Base-by-base conservation (phyloP, 2,797 vertebrate genomes). In the Furcifer pardalis region DNA sequence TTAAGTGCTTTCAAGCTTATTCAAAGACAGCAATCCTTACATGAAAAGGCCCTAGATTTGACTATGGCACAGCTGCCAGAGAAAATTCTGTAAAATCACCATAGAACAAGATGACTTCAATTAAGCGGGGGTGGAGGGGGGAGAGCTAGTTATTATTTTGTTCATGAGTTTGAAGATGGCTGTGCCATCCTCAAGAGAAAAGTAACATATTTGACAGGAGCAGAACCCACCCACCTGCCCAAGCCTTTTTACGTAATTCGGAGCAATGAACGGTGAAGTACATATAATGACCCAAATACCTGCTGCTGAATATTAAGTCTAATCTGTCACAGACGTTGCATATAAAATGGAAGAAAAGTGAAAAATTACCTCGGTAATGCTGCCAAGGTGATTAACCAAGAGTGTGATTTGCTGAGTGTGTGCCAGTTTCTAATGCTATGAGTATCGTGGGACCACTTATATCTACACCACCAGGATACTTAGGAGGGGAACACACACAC, bases 311-410 rank as follows among this genome's bases (percentile, higher is more conserved):
- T 87, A 77, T 44, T 77, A 52, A 46, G 56, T 81, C 77, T 87
- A 90, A 89, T 72, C 71, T 66, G 77, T 82, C 86, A 88, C 30
- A 91, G 65, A 90, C 81, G 73, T 3, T 68, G 62, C 35, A 40
- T 65, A 63, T 87, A 77, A 91, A 84, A 81, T 37, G 12, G 78
- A 77, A 77, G 77, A 80, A 87, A 44, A 76, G 56, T 81, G 76
- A 84, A 89, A 56, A 86, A 89, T 42, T 12, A 84, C 27, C 66
- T 81, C 69, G 77, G 56, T 79, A 83, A 72, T 52, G 32, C 78
- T 82, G 86, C 13, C n/a, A 72, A 87, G 80, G 86, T 89, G 82
- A 88, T 65, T 0, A 87, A 76, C 12, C 8, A 17, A n/a, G 79
- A 87, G 81, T 85, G 75, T 32, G 73, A 82, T 52, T 82, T 73